phyloP scores from a whole-genome alignment of 2,113 vertebrate genomes.

The Bostrychus sinensis region DNA sequence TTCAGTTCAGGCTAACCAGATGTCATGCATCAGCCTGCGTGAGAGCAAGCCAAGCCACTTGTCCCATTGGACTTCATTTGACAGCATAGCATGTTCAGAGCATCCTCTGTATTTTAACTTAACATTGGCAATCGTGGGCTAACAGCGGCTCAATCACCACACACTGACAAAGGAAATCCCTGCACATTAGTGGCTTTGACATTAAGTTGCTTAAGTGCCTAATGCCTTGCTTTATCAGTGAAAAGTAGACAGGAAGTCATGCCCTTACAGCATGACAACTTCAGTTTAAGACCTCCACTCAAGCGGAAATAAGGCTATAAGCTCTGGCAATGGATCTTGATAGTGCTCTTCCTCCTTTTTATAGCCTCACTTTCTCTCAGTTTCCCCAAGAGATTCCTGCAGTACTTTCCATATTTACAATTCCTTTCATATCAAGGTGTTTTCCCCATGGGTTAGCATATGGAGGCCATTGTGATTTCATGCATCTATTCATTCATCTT shows the following conservation, averaged over 20 bases:
- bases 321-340: slow-evolving; percentile 55
- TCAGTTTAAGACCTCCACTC: slow-evolving; percentile 38
- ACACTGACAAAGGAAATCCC: slow-evolving; percentile 65
- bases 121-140: slow-evolving; percentile 32
- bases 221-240: slow-evolving; percentile 57
- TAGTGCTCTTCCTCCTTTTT: slow-evolving; percentile 51
- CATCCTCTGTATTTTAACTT: slow-evolving; percentile 53
- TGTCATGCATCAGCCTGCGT: slow-evolving; percentile 63
- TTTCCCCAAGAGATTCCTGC: slow-evolving; percentile 36
- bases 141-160: slow-evolving; percentile 46
- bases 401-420: slow-evolving; percentile 26
- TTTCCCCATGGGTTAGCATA: slow-evolving; percentile 12
- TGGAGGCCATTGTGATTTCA: slow-evolving; percentile 25
- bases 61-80: slow-evolving; percentile 49
- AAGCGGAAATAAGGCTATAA: slow-evolving; percentile 59
- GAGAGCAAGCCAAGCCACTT: slow-evolving; percentile 50
- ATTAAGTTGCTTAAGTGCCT: slow-evolving; percentile 57
- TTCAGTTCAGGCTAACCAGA: slow-evolving; percentile 71
- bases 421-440: slow-evolving; percentile 9
- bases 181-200: slow-evolving; percentile 54
- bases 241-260: slow-evolving; percentile 57
- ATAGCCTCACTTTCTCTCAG: slow-evolving; percentile 36
- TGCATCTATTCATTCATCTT: too few species aligned
- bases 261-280: slow-evolving; percentile 39
- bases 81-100: slow-evolving; percentile 34